Conservation (phyloP, 2,888 invertebrate genomes). For the Odontocolon sp. region DNA sequence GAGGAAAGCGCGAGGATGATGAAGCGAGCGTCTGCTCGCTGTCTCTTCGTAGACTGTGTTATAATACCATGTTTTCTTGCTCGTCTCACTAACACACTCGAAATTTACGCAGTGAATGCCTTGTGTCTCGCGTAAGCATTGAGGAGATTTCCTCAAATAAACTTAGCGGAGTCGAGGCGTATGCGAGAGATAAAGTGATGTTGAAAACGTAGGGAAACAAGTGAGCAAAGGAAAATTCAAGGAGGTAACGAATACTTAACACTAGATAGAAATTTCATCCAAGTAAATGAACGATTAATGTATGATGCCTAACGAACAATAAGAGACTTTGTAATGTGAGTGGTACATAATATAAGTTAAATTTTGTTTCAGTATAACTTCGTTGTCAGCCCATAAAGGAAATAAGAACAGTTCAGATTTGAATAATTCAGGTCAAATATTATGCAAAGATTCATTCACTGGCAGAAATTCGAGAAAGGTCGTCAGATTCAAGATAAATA, state of each 20-base stretch:
- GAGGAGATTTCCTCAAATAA: conserved; percentile 33
- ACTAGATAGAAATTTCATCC: conserved; percentile 23
- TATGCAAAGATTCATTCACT: background rate
- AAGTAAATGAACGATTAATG: conserved; percentile 23
- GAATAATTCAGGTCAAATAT: too few species aligned
- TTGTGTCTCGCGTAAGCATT: background rate
- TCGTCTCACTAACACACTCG: background rate
- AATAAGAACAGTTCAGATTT: background rate
- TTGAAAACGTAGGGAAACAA: background rate
- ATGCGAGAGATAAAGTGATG: background rate
- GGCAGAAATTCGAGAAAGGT: background rate
- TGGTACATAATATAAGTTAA: background rate
- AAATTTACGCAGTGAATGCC: background rate
- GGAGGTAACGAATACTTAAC: conserved; percentile 34
- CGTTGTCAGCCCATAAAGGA: background rate
- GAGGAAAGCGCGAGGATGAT: conserved; percentile 54
- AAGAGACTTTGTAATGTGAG: background rate
- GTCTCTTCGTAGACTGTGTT: conserved; percentile 26
- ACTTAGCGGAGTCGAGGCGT: background rate
- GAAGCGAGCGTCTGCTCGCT: conserved; percentile 46
- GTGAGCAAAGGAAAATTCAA: background rate
- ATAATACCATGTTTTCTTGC: background rate
- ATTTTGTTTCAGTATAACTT: background rate
- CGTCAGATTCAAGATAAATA: background rate
- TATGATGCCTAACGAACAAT: background rate